These are phyloP conservation scores for Ardeotis arabs DNA, from an alignment of 2,113 vertebrate species.

Conservation along the genomic window DNA sequence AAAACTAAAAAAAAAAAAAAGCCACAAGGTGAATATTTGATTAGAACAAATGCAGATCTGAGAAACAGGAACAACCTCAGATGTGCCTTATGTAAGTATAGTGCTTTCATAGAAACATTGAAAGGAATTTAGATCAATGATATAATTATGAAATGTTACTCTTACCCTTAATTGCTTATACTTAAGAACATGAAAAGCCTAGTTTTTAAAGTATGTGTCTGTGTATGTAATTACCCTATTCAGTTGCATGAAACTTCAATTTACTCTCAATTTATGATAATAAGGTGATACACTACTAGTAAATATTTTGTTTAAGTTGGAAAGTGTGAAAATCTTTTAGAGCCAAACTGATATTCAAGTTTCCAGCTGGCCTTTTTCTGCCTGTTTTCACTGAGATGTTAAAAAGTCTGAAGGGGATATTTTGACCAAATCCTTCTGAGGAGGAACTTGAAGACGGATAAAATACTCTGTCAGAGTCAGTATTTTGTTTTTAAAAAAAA, in stretches of 20 bases:
- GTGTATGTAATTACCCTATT: conserved; percentile 52
- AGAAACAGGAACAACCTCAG: not conserved
- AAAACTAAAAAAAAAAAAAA: not conserved
- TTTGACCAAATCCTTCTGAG: not conserved
- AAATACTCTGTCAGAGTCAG: not conserved
- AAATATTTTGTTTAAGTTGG: conserved; percentile 29
- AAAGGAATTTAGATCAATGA: conserved; percentile 31
- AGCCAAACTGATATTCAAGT: not conserved
- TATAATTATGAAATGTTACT: conserved; percentile 30
- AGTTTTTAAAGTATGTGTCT: conserved; percentile 1
- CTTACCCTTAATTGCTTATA: conserved; percentile 50
- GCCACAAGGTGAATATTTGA: conserved; percentile 2
- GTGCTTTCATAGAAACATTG: not conserved
- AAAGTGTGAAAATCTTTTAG: not conserved
- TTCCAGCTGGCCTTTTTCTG: conserved; percentile 2
- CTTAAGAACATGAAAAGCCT: conserved; percentile 38
- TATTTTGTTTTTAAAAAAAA: not conserved
- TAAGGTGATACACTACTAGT: not conserved
- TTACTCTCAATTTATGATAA: not conserved
- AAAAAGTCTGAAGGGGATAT: not conserved
- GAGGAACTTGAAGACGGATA: not conserved
- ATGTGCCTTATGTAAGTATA: not conserved
- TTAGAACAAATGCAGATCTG: not conserved
- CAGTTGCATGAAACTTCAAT: conserved; percentile 8
- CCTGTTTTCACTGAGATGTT: not conserved